Evolutionary conservation across 2,797 vertebrate species (phyloP), one percentile per base, ranked within the genome.

Genomic region (Fistularia commersonii): DNA sequence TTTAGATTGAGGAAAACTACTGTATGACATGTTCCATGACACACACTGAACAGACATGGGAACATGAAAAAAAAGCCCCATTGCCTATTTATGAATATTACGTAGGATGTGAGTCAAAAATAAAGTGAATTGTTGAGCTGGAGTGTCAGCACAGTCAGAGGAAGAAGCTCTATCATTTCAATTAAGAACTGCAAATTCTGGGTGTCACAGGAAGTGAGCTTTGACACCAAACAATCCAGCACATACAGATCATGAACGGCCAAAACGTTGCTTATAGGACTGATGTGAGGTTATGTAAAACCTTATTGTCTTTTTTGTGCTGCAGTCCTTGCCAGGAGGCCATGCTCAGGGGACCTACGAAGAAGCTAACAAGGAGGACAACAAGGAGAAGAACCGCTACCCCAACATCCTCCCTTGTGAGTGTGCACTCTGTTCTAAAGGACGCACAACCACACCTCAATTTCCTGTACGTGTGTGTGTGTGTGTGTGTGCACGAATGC

Each of bases 381-480:
- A 98, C 90, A 92, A 93, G 80, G 95, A 98, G 34, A 98, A 98
- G 80, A 99, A 99, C 90, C 88, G 96, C 94, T 99, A 99, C 32
- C 97, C 96, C 41, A 98, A 99, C 87, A 98, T 99, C 86, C 90
- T 98, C 39, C 96, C 96, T 1, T 97, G 96, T 99, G 87, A 94
- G 95, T 84, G 2, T 7, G 46, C 68, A 47, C 66, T 66, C 54
- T 65, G 51, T 51, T 74, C 41, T 54, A 12, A 31, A 52, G 57
- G 8, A 61, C 41, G 68, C 63, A 51, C 53, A 61, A 46, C 31
- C 38, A 57, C 38, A 42, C 11, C 23, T 31, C 50, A 23, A 57
- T 53, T 85, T 85, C 81, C 81, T 82, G 71, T 57, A 8, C 43
- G 42, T 45, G 50, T 54, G 11, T 9, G 14, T 12, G 23, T 33